Evolutionary conservation across 2,888 invertebrate species (phyloP), one percentile per base, ranked within the genome.

Genomic region (Meiosimyza decipiens): DNA sequence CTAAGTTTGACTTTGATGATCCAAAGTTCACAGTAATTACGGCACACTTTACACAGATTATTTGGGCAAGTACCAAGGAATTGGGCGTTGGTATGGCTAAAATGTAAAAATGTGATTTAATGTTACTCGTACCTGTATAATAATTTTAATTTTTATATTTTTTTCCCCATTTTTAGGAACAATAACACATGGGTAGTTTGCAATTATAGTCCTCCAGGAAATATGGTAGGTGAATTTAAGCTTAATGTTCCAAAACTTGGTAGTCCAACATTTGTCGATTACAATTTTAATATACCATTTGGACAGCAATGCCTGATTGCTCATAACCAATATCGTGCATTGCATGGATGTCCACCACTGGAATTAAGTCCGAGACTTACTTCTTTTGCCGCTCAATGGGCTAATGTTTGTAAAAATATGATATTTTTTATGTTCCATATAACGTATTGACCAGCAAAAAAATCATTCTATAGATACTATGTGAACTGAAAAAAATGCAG

Each of bases 21-120:
- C 78, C 77, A 2, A 92, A 92, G 78, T 92, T 92, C 0, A 88
- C 88, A 7, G 89, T 89, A 74, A 90, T 90, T 75, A 90, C 92
- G 79, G 94, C 94, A 51, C 94, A 95, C 82, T 94, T 95, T 82
- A 91, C 93, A 0, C 95, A 95, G 87, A 90, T 95, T 6, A 89
- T 94, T 47, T 95, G 94, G 94, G 91, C 91, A 78, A 91, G 90
- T 72, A 92, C 91, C 74, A 90, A 89, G 76, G 91, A 93, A 81
- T 82, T 95, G 4, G 95, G 95, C 0, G 64, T 64, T n/a, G 64
- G 64, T 9, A 15, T 51, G 15, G 28, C 64, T 16, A 50, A 15
- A 50, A 72, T 71, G 79, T 79, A 75, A 74, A 76, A 11, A 60
- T 11, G 16, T 22, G 22, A 22, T 11, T 15, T 12, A 22, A 49